Base-by-base conservation (phyloP, 1,140 invertebrate genomes). In the Penaeus chinensis region DNA sequence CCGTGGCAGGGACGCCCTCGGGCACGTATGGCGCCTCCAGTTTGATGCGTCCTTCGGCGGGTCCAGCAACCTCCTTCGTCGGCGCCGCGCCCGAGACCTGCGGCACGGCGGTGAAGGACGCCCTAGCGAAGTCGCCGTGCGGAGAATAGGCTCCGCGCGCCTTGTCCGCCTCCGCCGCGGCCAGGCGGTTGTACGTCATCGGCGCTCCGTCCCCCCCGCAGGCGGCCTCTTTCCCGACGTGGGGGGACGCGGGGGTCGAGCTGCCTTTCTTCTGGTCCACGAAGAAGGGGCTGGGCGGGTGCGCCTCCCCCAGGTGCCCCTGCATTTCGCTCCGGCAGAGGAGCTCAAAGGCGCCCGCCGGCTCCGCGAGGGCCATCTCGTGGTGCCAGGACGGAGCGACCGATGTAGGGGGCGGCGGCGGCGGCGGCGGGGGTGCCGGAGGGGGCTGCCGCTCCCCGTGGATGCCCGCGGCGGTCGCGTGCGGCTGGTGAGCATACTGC, bases 311-410 rank as follows among this genome's bases (percentile, higher is more conserved):
- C 11, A 60, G 13, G 27, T 79, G 84, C 7, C 61, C 19, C 60
- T 62, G 76, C 47, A 85, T 22, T 3, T 78, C 84, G 24, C 42
- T 65, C 61, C 47, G 24, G 27, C 74, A 65, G 24, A 85, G 32
- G 32, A 78, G 74, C 37, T 65, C 84, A 24, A 77, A 78, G 11
- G 76, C 84, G 20, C 84, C 84, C 4, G 61, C 84, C 2, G 74
- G 74, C 24, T 85, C 80, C 19, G 18, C 32, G 37, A 74, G n/a
- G 18, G 84, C 27, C n/a, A 77, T 37, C 19, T 85, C 84, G 20
- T 84, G 83, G 84, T 77, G 61, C 84, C 84, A 84, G 42, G 83
- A 27, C n/a, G 27, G 81, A 37, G 24, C 20, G 63, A 18, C 42
- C 27, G 81, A 63, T 22, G 65, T 32, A 4, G 71, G 71, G 7